Base-by-base conservation (phyloP, 2,888 invertebrate genomes). In the Drosophila greeni region DNA sequence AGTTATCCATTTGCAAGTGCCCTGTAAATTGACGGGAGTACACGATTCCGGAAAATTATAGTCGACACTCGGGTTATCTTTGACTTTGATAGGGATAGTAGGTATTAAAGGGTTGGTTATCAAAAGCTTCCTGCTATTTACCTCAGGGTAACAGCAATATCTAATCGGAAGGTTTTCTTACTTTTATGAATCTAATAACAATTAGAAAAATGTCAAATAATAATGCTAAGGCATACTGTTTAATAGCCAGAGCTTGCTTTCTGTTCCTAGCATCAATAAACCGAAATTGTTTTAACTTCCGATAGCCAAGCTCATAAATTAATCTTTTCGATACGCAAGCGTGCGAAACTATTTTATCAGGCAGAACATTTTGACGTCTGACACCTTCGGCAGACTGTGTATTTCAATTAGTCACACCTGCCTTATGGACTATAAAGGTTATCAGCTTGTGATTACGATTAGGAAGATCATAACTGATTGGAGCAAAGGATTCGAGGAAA, bases 1-100 rank as follows among this genome's bases (percentile, higher is more conserved):
- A 31, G 48, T 66, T 54, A 55, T 49, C 47, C 66, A 54, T 65
- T 65, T 54, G 39, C 53, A 34, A 39, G 42, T 67, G 47, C 66
- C 48, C 66, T 66, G 11, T 7, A 26, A 36, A 16, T n/a, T 2
- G 18, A 16, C 11, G 54, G 39, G 53, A 31, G 31, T 48, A 11
- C 48, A 20, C 18, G 29, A 18, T 45, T 45, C 5, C 26, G 8
- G 14, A 2, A 20, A 31, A 47, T 45, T 8, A 45, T 45, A 29
- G 18, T 5, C 18, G 18, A 9, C 5, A 14, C 18, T 31, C 1
- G 45, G 14, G 14, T 29, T 45, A 45, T 45, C 45, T 14, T 20
- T 18, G 7, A 7, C 2, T 26, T 16, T 11, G 26, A 16, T 43
- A 16, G 24, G 18, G 7, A 24, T 43, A 16, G 16, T 26, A 16